Conservation (phyloP, 2,113 vertebrate species). For the Rhineura floridana region DNA sequence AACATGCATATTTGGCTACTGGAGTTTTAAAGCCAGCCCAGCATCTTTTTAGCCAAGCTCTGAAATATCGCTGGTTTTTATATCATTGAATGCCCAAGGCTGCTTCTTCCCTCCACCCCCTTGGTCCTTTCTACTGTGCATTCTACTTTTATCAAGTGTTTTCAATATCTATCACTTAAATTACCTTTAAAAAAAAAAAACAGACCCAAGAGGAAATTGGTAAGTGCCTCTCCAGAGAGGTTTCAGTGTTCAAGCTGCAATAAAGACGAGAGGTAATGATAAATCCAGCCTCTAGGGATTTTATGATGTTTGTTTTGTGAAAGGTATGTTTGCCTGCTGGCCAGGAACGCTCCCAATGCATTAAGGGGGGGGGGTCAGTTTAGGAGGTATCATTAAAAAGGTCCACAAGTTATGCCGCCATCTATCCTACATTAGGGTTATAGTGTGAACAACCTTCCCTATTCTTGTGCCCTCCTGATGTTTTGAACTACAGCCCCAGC, state of each 20-base stretch:
- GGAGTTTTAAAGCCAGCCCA: neutral
- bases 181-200: constrained; percentile 54
- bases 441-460: no score
- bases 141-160: constrained; percentile 80
- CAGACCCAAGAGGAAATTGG: constrained; percentile 57
- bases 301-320: neutral
- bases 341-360: no score
- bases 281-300: neutral
- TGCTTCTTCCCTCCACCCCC: no score
- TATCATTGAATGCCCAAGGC: constrained; percentile 65
- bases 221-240: constrained; percentile 72
- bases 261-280: constrained; percentile 71
- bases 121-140: constrained; percentile 77
- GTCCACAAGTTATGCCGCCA: no score
- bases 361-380: no score
- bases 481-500: no score
- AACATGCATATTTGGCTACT: neutral
- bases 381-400: no score
- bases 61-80: constrained; percentile 68
- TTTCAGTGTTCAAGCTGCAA: constrained; percentile 78
- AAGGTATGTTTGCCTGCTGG: no score
- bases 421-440: no score
- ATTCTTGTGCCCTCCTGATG: no score
- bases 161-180: constrained; percentile 83
- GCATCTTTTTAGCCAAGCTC: constrained; percentile 55